These are phyloP conservation scores for Hyla sarda DNA, from an alignment of 2,113 vertebrate species.

Conservation along the genomic window DNA sequence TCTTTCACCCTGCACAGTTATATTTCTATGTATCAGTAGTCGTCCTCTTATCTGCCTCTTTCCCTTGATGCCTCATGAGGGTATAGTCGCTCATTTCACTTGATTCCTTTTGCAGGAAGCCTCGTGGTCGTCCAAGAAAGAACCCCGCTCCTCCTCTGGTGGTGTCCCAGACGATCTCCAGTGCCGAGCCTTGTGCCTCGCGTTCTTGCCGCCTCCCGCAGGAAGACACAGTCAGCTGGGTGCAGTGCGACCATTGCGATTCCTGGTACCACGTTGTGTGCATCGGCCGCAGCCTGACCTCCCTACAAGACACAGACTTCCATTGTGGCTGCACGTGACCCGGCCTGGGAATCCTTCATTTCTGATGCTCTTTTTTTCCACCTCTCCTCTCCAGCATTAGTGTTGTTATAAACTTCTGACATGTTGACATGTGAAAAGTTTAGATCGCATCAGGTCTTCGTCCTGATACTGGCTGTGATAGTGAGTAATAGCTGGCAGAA, in stretches of 20 bases:
- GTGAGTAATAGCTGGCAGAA: too few relatives aligned
- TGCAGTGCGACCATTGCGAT: constrained; percentile 87
- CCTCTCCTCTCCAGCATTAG: too few relatives aligned
- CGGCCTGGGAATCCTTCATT: not conserved
- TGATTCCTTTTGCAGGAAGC: constrained; percentile 70
- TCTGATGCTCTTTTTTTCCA: not conserved
- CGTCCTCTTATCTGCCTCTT: not conserved
- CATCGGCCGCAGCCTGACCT: constrained; percentile 74
- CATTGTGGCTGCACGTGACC: constrained; percentile 75
- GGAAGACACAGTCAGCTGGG: constrained; percentile 86
- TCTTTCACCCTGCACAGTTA: too few relatives aligned
- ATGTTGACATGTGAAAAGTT: too few relatives aligned
- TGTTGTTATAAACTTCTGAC: too few relatives aligned
- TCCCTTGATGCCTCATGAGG: not conserved
- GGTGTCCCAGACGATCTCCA: constrained; percentile 66
- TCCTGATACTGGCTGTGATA: too few relatives aligned
- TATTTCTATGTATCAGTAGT: too few relatives aligned
- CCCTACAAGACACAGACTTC: constrained; percentile 79
- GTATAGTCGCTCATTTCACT: not conserved
- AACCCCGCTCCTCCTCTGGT: constrained; percentile 69
- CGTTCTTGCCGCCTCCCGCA: constrained; percentile 76
- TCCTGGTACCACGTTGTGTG: constrained; percentile 85
- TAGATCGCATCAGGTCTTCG: too few relatives aligned
- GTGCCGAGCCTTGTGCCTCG: constrained; percentile 76
- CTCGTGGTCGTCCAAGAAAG: constrained; percentile 78